Base-by-base conservation (phyloP, 2,113 vertebrate genomes). In the Charina bottae region DNA sequence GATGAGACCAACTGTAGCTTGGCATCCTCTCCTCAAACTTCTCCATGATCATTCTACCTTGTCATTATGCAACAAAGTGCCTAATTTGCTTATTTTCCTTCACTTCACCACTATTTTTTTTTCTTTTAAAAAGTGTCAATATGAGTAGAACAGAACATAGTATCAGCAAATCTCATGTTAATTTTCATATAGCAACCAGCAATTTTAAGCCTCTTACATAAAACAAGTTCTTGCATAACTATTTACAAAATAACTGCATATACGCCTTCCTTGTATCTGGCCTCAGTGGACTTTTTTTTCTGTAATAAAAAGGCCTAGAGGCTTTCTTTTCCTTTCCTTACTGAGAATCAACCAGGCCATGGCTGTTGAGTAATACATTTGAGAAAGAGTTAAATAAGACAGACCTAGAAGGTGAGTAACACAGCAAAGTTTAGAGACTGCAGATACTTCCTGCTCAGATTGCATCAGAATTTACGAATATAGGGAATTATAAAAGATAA, bases 391-490 rank as follows among this genome's bases (percentile, higher is more conserved):
- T 78, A 28, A 55, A 8, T 7, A 37, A 33, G 92, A 96, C 93
- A 90, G 94, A 86, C 91, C 83, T 2, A 0, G 90, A 94, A 90
- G 86, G 93, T 15, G 17, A 91, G 54, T n/a, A n/a, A n/a, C n/a
- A 93, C 92, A 93, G 92, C 83, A 91, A 92, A 96, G 94, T 0
- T 0, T 85, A 88, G 19, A 83, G 49, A 83, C 93, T 97, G 93
- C 93, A 96, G 93, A 96, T 92, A 96, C 60, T 95, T 94, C 85
- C 95, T 96, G 95, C 85, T 95, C 95, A 95, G 96, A 97, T 96
- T 97, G 94, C 96, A 96, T 96, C 95, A 97, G 96, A 93, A 96
- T 96, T 58, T 72, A 72, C 21, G n/a, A 3, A 55, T 26, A 68
- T 33, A 42, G 49, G 26, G 11, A 62, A 11, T 4, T 56, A 88